Evolutionary conservation across 2,113 vertebrate genomes (phyloP).

Genomic region (Glaucidium brasilianum): DNA sequence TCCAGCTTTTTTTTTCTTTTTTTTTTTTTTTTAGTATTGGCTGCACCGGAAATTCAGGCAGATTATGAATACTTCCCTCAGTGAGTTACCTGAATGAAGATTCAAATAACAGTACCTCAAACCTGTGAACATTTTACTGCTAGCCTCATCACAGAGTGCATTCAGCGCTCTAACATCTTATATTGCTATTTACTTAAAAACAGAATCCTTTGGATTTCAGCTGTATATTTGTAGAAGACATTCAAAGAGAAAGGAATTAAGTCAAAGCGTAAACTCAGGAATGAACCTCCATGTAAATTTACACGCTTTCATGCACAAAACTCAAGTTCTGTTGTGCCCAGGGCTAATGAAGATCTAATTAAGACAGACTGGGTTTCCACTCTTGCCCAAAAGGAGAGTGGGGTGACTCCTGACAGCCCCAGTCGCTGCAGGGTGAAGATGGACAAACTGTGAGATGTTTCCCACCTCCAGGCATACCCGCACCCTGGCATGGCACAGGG

Average conservation of each 20-base stretch:
- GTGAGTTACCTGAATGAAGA: neutral
- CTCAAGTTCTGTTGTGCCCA: neutral
- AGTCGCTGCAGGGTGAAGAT: neutral
- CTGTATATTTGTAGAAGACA: neutral
- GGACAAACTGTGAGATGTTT: neutral
- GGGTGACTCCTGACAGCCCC: neutral
- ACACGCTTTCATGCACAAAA: neutral
- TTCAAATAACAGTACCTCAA: neutral
- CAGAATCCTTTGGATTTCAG: conserved; percentile 4
- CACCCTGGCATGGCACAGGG: neutral
- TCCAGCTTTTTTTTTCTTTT: neutral
- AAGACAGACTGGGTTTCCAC: neutral
- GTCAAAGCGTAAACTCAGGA: neutral
- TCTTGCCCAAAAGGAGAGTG: neutral
- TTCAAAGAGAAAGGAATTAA: neutral
- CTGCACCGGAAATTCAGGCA: conserved; percentile 37
- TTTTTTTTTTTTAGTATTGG: neutral
- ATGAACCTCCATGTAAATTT: neutral
- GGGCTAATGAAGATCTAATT: neutral
- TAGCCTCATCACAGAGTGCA: neutral
- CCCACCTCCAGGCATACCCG: fast-evolving
- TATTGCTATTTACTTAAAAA: neutral
- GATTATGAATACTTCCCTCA: conserved; percentile 14
- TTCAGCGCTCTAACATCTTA: neutral
- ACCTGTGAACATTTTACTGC: conserved; percentile 10